These are phyloP conservation scores for Mustela lutreola DNA, from an alignment of 2,113 vertebrate genomes.

Conservation along the genomic window DNA sequence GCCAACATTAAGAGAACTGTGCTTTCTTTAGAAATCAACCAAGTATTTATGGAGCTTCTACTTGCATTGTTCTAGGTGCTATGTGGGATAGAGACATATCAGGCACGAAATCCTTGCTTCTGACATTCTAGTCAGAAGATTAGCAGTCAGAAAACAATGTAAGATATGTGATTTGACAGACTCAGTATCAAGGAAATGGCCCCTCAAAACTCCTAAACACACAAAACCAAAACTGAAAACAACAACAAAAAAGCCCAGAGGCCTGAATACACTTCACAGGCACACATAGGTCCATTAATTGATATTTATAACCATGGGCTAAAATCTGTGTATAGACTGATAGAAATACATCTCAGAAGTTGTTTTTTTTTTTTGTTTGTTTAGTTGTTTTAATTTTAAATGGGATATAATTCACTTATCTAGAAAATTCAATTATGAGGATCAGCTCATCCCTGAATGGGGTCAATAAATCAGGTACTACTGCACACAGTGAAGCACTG, in stretches of 20 bases:
- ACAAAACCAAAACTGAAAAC: neutral
- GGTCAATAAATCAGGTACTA: neutral
- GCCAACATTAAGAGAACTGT: neutral
- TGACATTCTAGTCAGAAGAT: neutral
- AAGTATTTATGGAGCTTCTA: constrained; percentile 2
- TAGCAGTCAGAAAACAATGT: constrained; percentile 36
- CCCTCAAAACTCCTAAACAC: neutral
- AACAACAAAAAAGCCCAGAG: neutral
- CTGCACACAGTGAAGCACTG: neutral
- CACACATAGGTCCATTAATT: neutral
- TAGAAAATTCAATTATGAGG: constrained; percentile 9
- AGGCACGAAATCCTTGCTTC: neutral
- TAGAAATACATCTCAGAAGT: neutral
- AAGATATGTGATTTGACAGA: neutral
- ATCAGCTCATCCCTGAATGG: neutral
- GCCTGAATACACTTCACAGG: neutral
- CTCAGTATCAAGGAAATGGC: constrained; percentile 15
- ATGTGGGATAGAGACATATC: neutral
- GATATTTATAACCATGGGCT: neutral
- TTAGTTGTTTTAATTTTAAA: constrained; percentile 51
- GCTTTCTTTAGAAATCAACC: constrained; percentile 55
- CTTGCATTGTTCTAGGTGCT: neutral
- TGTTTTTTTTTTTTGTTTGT: neutral
- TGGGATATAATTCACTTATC: neutral
- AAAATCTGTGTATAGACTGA: neutral